These are phyloP conservation scores for Excalfactoria chinensis DNA, from an alignment of 2,113 vertebrate species.

Conservation along the genomic window DNA sequence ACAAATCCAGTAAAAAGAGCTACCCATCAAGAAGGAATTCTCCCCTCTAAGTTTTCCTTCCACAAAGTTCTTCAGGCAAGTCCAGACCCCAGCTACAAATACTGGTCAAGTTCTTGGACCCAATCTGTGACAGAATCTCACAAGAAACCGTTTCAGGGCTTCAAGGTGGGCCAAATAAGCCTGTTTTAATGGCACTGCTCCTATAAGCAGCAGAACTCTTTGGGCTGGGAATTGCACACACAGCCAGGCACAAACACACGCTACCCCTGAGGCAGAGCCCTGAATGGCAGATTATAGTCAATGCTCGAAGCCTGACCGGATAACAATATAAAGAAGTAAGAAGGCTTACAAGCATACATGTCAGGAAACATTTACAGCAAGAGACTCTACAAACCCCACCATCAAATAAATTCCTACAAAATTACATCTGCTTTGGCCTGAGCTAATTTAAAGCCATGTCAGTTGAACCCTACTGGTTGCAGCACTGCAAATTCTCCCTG, in stretches of 20 bases:
- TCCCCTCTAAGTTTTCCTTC: neutral
- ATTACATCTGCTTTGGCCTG: conserved; percentile 17
- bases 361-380: conserved; percentile 50
- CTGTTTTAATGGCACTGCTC: neutral
- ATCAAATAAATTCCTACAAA: conserved; percentile 47
- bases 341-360: neutral
- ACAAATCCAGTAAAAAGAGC: neutral
- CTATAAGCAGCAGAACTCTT: neutral
- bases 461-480: neutral
- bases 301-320: neutral
- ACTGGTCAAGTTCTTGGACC: neutral
- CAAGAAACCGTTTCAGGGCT: neutral
- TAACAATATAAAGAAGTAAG: neutral
- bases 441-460: neutral
- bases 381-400: conserved; percentile 8
- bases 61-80: neutral
- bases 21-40: neutral
- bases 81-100: neutral
- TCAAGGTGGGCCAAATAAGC: neutral
- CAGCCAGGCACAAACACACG: neutral
- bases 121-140: neutral
- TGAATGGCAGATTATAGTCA: conserved; percentile 10
- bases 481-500: neutral
- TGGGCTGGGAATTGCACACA: neutral
- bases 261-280: neutral